Percentiles rank a stretch among this genome's conserved stretches.
Conservation (phyloP, 1,140 invertebrate genomes). For the Lordiphosa stackelbergi region DNA sequence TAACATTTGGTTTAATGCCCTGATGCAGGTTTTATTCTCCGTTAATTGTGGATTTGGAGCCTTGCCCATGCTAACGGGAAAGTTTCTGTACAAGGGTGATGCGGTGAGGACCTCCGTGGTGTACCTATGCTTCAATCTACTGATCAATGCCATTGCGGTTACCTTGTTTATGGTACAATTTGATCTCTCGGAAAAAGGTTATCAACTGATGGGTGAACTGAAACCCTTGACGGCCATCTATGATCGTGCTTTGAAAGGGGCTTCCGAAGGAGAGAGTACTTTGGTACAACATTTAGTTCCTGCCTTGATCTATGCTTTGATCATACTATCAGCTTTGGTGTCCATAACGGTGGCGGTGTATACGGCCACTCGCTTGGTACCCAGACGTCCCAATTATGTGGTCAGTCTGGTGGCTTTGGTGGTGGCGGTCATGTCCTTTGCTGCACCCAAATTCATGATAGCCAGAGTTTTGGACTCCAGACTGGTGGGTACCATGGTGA, state of each 20-base stretch:
- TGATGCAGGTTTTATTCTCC: slow-evolving; percentile 73
- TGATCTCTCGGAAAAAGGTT: slow-evolving; percentile 52
- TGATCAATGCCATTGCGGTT: slow-evolving; percentile 73
- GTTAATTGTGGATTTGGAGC: slow-evolving; percentile 71
- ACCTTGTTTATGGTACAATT: slow-evolving; percentile 76
- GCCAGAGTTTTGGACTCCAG: slow-evolving; percentile 67
- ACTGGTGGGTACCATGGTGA: slow-evolving; percentile 66
- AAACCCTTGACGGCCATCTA: slow-evolving; percentile 75
- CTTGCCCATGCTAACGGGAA: slow-evolving; percentile 73
- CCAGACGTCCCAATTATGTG: slow-evolving; percentile 70
- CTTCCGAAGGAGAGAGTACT: slow-evolving; percentile 19
- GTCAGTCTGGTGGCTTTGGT: slow-evolving; percentile 69
- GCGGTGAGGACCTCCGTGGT: slow-evolving; percentile 74
- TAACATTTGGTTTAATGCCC: slow-evolving; percentile 74
- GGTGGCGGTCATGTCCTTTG: slow-evolving; percentile 63
- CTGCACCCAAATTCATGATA: slow-evolving; percentile 67
- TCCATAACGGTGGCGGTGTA: slow-evolving; percentile 70
- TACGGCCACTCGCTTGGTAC: slow-evolving; percentile 66
- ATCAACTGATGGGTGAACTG: slow-evolving; percentile 58
- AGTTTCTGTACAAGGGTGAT: slow-evolving; percentile 76
- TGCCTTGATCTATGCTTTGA: slow-evolving; percentile 56
- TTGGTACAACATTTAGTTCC: slow-evolving; percentile 57
- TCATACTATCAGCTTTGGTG: slow-evolving; percentile 62
- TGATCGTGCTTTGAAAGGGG: slow-evolving; percentile 54
- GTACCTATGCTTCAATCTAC: slow-evolving; percentile 74